Base-by-base conservation (phyloP, 2,888 invertebrate genomes). In the Carcina quercana region DNA sequence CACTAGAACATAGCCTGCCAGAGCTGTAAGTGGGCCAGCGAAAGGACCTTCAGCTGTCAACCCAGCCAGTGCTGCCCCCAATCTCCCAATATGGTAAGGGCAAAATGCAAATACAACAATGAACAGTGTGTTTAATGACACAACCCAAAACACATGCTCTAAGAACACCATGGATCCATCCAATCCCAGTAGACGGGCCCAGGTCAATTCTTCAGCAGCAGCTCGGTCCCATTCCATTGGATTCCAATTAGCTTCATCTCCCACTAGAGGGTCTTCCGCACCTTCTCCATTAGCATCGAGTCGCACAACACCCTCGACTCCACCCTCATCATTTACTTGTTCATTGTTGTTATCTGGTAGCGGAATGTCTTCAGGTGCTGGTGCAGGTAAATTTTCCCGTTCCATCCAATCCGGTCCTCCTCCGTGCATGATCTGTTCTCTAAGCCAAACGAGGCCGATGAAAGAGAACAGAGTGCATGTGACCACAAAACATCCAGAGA, bases 121-220 rank as follows among this genome's bases (percentile, higher is more conserved):
- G 66, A 98, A 98, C 34, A 98, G 86, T 1, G 98, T 97, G 63
- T 99, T 98, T 15, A 99, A 79, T 0, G 97, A 97, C 12, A 98
- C 96, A 13, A 98, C 97, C 98, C 98, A 99, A 67, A 99, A 98
- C 0, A 99, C 98, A 83, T 99, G 98, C 69, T 99, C 99, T 32
- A 99, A 75, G 65, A 99, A 99, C 28, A 97, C 93, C 53, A 98
- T 88, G 0, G 98, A 98, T 0, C 98, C 98, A 73, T 99, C 98
- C 6, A 99, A 76, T 0, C 98, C 98, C 1, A 99, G 85, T 4
- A 99, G 83, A 43, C 97, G 88, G 65, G 99, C 98, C 99, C 99
- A 99, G 0, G 98, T 99, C 14, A 99, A 80, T 68, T 99, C 99
- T 61, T 98, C 99, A 7, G 95, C 96, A 0, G 97, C 97, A 0